Percentiles rank a stretch among this genome's conserved stretches.
Conservation (phyloP, 2,113 vertebrate genomes). For the Neolamprologus sp. region DNA sequence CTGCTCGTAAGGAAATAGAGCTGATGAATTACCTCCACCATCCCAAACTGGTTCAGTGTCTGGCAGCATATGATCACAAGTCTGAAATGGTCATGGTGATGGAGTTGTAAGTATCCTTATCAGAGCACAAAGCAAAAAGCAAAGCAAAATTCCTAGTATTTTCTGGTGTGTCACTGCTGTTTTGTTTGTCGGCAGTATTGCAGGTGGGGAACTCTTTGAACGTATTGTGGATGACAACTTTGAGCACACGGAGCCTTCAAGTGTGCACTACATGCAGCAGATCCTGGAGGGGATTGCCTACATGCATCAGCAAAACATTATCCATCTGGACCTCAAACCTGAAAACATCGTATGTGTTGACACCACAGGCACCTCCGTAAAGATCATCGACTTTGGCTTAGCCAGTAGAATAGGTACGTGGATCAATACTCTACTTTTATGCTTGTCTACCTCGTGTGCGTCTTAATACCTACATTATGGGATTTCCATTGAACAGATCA, state of each 20-base stretch:
- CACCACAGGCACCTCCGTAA: slow-evolving; percentile 82
- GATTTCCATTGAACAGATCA: slow-evolving; percentile 52
- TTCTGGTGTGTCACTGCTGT: background rate
- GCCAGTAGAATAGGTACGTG: slow-evolving; percentile 80
- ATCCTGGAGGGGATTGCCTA: slow-evolving; percentile 85
- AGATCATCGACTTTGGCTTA: slow-evolving; percentile 97
- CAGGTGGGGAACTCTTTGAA: slow-evolving; percentile 92
- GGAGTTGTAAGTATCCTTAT: slow-evolving; percentile 77
- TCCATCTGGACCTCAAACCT: slow-evolving; percentile 94
- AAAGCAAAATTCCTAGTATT: background rate
- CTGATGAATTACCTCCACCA: slow-evolving; percentile 85
- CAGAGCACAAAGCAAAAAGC: background rate
- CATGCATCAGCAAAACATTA: slow-evolving; percentile 87
- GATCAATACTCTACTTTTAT: background rate
- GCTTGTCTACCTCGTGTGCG: background rate
- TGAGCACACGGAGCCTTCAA: slow-evolving; percentile 83
- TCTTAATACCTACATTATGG: background rate
- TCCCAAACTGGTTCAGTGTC: slow-evolving; percentile 79
- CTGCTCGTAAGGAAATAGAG: slow-evolving; percentile 74
- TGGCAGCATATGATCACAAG: slow-evolving; percentile 78
- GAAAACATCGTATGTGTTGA: slow-evolving; percentile 94
- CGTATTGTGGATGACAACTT: slow-evolving; percentile 90
- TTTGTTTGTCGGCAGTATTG: slow-evolving; percentile 72
- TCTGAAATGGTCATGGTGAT: slow-evolving; percentile 82
- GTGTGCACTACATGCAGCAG: slow-evolving; percentile 84